Conservation (phyloP, 2,888 invertebrate species). For the Drosophila kambysellisi region DNA sequence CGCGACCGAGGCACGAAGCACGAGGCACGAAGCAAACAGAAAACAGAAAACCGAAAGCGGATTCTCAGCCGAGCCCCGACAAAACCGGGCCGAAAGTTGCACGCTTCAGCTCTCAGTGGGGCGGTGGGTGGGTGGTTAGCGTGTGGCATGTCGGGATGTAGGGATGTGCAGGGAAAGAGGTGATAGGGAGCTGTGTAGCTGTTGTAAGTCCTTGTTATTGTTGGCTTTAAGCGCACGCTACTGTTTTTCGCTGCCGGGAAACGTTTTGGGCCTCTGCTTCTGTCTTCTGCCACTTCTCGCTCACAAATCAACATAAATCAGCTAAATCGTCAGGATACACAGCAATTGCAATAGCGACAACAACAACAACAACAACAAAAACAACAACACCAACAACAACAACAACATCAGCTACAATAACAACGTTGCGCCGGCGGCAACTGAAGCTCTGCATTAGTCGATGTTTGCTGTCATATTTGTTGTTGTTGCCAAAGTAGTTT, state of each 20-base stretch:
- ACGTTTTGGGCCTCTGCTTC: conserved; percentile 53
- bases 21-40: conserved; percentile 14
- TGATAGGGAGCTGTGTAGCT: conserved; percentile 9
- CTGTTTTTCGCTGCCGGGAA: conserved; percentile 59
- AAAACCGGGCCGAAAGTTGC: conserved; percentile 31
- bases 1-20: conserved; percentile 40
- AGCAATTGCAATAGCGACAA: conserved; percentile 34
- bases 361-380: background rate
- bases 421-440: background rate
- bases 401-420: background rate
- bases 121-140: background rate
- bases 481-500: conserved; percentile 24
- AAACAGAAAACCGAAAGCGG: conserved; percentile 16
- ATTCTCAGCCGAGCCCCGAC: conserved; percentile 24
- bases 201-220: conserved; percentile 60
- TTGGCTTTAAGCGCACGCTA: conserved; percentile 68
- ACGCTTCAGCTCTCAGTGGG: conserved; percentile 39
- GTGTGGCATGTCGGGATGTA: background rate
- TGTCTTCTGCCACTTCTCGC: conserved; percentile 49
- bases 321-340: conserved; percentile 73
- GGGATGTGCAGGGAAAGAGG: background rate
- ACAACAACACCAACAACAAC: background rate
- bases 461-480: conserved; percentile 54
- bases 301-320: conserved; percentile 80
- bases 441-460: conserved; percentile 53